phyloP scores from a whole-genome alignment of 2,888 invertebrate genomes.

The Asteroscopus sphinx region DNA sequence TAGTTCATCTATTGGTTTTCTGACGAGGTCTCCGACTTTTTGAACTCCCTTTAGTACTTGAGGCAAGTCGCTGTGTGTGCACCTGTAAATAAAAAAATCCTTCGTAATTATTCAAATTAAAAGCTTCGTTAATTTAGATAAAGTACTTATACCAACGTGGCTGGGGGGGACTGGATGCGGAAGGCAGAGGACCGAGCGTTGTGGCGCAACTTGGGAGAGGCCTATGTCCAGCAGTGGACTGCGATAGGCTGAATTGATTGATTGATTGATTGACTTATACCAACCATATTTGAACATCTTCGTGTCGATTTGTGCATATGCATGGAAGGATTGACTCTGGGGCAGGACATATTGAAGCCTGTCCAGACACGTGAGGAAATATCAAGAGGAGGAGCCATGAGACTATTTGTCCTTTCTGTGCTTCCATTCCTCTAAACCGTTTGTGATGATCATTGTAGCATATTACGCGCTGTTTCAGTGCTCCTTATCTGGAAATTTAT shows the following conservation, averaged over 20 bases:
- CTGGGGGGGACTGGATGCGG: too few relatives aligned
- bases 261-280: constrained; percentile 28
- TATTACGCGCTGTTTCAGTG: constrained; percentile 48
- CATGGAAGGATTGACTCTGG: constrained; percentile 95
- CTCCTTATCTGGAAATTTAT: constrained; percentile 51
- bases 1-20: constrained; percentile 94
- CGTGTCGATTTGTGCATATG: constrained; percentile 93
- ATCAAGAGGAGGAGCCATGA: constrained; percentile 74
- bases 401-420: constrained; percentile 72
- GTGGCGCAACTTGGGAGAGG: too few relatives aligned
- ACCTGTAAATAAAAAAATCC: constrained; percentile 90
- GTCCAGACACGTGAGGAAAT: constrained; percentile 62
- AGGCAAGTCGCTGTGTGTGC: constrained; percentile 96
- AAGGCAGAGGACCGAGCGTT: too few relatives aligned
- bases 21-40: constrained; percentile 91
- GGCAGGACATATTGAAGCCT: constrained; percentile 91
- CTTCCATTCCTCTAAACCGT: constrained; percentile 81
- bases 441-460: constrained; percentile 83
- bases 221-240: too few relatives aligned
- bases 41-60: constrained; percentile 94
- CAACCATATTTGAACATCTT: constrained; percentile 96
- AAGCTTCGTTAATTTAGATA: background rate
- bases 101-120: background rate
- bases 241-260: too few relatives aligned
- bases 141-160: too few relatives aligned